Percentiles rank a stretch among this genome's conserved stretches.
Conservation (phyloP, 2,888 invertebrate species). For the Cheilosia scutellata region DNA sequence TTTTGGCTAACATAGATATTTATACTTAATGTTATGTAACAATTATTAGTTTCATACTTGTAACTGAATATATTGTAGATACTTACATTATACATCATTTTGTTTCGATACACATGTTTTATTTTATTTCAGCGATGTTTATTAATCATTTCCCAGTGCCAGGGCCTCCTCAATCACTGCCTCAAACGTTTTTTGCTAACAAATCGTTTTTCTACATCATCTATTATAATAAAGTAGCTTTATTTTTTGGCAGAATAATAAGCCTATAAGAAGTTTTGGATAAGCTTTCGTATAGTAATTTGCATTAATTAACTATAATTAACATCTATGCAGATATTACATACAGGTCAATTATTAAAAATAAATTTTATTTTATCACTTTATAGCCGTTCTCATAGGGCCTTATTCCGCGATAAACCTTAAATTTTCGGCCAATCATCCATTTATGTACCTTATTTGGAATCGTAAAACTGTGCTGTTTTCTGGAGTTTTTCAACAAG, state of each 20-base stretch:
- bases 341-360: background rate
- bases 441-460: constrained; percentile 31
- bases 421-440: constrained; percentile 13
- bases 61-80: too few species aligned
- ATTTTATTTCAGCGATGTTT: background rate
- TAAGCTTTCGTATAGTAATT: background rate
- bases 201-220: background rate
- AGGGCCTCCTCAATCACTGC: background rate
- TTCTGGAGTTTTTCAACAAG: constrained; percentile 8
- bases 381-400: background rate
- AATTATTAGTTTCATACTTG: too few species aligned
- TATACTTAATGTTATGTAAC: too few species aligned
- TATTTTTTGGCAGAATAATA: background rate
- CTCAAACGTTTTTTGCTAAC: background rate
- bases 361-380: background rate
- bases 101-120: background rate
- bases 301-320: background rate
- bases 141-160: background rate
- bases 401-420: background rate
- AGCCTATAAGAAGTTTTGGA: background rate
- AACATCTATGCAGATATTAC: background rate
- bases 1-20: too few species aligned
- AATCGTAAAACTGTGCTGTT: background rate
- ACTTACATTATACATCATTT: too few species aligned
- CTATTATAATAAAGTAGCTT: background rate